Evolutionary conservation across 1,140 invertebrate species (phyloP), one percentile per base, ranked within the genome.

Genomic region (Hestina assimilis): DNA sequence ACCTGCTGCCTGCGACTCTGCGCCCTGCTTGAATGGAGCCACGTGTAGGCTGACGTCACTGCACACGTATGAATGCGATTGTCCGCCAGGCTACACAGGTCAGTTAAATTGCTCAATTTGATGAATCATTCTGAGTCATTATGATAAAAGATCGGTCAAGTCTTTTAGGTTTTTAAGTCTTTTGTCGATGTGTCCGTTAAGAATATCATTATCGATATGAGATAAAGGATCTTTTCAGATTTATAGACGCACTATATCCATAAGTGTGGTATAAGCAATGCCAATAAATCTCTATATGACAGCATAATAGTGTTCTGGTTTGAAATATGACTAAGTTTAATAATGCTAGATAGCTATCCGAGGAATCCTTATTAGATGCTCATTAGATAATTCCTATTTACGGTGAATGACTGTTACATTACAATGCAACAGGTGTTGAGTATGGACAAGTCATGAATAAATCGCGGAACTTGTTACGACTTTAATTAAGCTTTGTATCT

Each of bases 1-100:
- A 33, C 92, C 93, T 1, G 97, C 97, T 85, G 95, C 95, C 6
- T 99, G 98, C 82, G 96, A 98, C 88, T 94, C 93, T 1, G 90
- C 92, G 28, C 97, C 96, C 0, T 98, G 97, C 79, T 85, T 92
- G 58, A 96, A 97, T 76, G 95, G 96, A 8, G 96, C 96, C 14
- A 93, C 93, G 3, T 98, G 96, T 75, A 91, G 92, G 41, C 90
- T 98, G 11, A 92, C 92, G 61, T 93, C 93, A 9, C 83, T 98
- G 4, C 89, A 93, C 51, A 93, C 93, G 28, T 97, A 95, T 86
- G 92, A 93, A 51, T 98, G 96, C 78, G 92, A 92, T 41, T 98
- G 96, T 78, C 92, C 94, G 4, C 91, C 92, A 21, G 96, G 96
- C 51, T 97, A 93, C 80, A 94, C 95, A 75, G 96, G 96, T 95